Percentiles rank a stretch among this genome's conserved stretches.
Conservation (phyloP, 2,888 invertebrate species). For the Thymelicus sylvestris region DNA sequence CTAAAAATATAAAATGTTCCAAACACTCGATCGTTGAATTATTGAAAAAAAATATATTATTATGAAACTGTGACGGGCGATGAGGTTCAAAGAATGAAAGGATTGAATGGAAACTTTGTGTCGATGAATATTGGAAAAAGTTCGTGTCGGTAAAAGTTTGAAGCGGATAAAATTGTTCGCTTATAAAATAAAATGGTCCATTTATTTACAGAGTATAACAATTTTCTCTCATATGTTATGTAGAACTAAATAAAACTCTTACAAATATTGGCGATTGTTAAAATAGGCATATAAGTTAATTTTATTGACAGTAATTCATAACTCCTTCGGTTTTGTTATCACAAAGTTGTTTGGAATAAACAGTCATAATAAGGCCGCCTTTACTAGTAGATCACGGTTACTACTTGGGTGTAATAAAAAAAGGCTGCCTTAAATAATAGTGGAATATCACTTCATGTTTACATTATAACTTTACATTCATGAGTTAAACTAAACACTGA, state of each 20-base stretch:
- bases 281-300: no score
- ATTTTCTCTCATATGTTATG: background rate
- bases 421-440: no score
- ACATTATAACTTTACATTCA: no score
- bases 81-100: slow-evolving; percentile 21
- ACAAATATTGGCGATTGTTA: no score
- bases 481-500: no score
- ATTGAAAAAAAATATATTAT: slow-evolving; percentile 3
- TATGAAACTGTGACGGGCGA: background rate
- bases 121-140: slow-evolving; percentile 38
- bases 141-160: slow-evolving; percentile 33
- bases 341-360: no score
- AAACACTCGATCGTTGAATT: slow-evolving; percentile 1
- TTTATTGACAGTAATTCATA: no score
- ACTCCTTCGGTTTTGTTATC: no score
- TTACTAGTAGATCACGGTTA: no score
- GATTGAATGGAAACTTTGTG: slow-evolving; percentile 27
- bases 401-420: no score
- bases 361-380: no score
- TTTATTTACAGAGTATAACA: slow-evolving; percentile 14
- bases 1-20: background rate
- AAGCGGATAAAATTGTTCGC: slow-evolving; percentile 30
- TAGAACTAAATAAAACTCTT: background rate
- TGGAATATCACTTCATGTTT: no score
- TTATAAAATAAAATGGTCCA: slow-evolving; percentile 24